Percentiles rank a stretch among this genome's conserved stretches.
Evolutionary conservation across 2,888 invertebrate genomes (phyloP).

Genomic region (Oxystoma pomonae): DNA sequence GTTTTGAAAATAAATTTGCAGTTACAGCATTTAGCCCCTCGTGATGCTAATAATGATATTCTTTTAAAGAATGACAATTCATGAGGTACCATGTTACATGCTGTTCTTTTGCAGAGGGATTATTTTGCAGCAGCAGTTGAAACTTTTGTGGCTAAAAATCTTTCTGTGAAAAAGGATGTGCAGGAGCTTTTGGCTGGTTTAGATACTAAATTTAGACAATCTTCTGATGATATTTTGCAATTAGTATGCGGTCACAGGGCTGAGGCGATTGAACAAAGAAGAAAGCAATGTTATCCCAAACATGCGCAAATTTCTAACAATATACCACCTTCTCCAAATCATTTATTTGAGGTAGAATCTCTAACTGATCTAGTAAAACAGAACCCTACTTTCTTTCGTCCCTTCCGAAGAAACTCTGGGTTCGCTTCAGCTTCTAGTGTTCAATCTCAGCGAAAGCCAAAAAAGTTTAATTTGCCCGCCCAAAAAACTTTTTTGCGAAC

Average conservation of each 20-base stretch:
- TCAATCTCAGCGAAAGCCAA: background rate
- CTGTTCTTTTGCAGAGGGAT: conserved; percentile 14
- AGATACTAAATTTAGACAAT: conserved; percentile 13
- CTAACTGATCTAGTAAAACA: conserved; percentile 14
- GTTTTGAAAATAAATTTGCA: conserved; percentile 11
- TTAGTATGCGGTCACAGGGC: conserved; percentile 16
- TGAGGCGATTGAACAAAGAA: conserved; percentile 18
- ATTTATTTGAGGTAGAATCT: too few species aligned
- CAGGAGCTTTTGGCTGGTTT: conserved; percentile 7
- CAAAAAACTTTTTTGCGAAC: too few species aligned
- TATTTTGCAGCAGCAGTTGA: conserved; percentile 13
- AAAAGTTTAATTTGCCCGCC: background rate
- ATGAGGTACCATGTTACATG: conserved; percentile 11
- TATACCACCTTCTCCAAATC: conserved; percentile 14
- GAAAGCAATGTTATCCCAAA: conserved; percentile 13
- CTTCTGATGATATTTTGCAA: conserved; percentile 23
- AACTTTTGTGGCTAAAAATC: conserved; percentile 7
- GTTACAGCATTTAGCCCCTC: background rate
- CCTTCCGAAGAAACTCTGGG: background rate
- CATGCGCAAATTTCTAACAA: conserved; percentile 7
- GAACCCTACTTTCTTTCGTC: conserved; percentile 10
- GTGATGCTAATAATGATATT: conserved; percentile 1
- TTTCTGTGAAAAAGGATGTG: background rate
- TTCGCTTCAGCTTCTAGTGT: background rate
- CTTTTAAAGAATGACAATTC: conserved; percentile 12